Conservation (phyloP, 2,888 invertebrate species). For the Pecten maximus region DNA sequence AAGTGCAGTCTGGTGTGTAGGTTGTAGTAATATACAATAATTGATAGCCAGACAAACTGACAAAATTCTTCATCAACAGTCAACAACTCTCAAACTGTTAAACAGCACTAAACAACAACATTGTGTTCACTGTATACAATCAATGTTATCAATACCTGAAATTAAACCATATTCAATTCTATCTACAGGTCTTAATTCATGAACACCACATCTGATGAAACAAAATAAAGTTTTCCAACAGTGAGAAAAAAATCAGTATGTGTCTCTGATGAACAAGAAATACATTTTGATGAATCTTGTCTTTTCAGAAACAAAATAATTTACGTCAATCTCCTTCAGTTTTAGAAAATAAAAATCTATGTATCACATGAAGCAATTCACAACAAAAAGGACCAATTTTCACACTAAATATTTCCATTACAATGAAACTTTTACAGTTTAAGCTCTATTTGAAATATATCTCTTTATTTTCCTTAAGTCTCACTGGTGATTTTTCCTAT, state of each 20-base stretch:
- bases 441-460: no score
- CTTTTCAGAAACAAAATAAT: neutral
- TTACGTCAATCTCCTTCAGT: neutral
- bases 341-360: constrained; percentile 11
- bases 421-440: no score
- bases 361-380: constrained; percentile 16
- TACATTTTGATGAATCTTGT: neutral
- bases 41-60: neutral
- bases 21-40: neutral
- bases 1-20: neutral
- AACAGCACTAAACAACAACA: neutral
- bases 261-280: neutral
- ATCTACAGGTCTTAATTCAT: neutral
- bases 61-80: neutral
- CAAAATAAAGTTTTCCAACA: neutral
- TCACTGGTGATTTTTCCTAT: neutral
- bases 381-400: neutral
- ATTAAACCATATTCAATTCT: neutral
- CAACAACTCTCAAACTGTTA: neutral
- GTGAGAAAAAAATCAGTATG: neutral
- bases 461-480: neutral
- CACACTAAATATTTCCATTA: constrained; percentile 14
- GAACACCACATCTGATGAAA: neutral
- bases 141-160: neutral
- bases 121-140: neutral